Evolutionary conservation across 2,113 vertebrate genomes (phyloP).

Genomic region (Thoracochromis brauschi): DNA sequence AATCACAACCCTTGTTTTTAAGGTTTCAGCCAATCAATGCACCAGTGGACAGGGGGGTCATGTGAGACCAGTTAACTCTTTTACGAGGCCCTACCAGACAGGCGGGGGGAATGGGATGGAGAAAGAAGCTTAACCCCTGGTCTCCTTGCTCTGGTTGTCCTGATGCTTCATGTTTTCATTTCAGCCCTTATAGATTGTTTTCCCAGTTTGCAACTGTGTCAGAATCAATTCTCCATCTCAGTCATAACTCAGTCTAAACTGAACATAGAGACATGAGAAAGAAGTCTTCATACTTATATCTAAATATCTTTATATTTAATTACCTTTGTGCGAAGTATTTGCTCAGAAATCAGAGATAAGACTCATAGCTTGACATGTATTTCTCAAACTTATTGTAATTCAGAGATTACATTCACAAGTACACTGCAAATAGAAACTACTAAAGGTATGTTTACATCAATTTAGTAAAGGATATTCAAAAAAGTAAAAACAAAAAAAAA

Average conservation of each 20-base stretch:
- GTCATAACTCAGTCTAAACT: neutral
- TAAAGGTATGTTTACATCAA: neutral
- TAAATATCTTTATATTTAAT: neutral
- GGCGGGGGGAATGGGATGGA: neutral
- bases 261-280: neutral
- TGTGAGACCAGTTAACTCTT: conserved; percentile 43
- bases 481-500: neutral
- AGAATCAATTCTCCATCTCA: neutral
- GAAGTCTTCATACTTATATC: neutral
- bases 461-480: neutral
- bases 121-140: conserved; percentile 17
- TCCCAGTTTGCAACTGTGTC: neutral
- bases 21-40: neutral
- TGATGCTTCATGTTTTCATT: neutral
- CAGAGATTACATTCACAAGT: neutral
- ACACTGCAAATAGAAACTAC: neutral
- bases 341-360: neutral
- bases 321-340: neutral
- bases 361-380: neutral
- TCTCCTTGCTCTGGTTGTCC: neutral
- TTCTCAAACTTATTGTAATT: neutral
- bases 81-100: conserved; percentile 47
- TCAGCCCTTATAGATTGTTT: neutral
- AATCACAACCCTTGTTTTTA: neutral
- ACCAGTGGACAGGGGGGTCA: conserved; percentile 3